Conservation (phyloP, 2,888 invertebrate genomes). For the Xylota sylvarum region DNA sequence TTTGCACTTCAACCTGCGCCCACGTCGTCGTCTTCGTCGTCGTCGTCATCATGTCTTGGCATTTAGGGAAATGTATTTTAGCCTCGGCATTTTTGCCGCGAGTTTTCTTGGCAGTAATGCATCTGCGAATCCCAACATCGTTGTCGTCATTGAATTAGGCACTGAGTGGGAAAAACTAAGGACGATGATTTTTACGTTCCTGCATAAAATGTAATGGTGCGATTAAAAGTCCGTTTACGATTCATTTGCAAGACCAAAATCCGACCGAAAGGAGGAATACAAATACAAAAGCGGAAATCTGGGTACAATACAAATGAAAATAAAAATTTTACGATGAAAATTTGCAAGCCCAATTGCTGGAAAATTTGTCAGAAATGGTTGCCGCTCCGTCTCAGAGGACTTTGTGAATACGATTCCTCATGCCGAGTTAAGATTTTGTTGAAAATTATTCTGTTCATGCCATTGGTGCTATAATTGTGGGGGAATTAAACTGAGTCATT, state of each 20-base stretch:
- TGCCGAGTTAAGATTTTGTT: slow-evolving; percentile 11
- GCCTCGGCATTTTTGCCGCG: slow-evolving; percentile 17
- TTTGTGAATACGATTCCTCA: slow-evolving; percentile 16
- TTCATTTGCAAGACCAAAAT: slow-evolving; percentile 47
- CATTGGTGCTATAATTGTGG: slow-evolving; percentile 26
- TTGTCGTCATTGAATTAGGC: slow-evolving; percentile 38
- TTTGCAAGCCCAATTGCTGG: slow-evolving; percentile 29
- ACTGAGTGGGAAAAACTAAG: slow-evolving; percentile 3
- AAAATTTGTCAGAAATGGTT: slow-evolving; percentile 23
- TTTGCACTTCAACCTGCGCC: slow-evolving; percentile 55
- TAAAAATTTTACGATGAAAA: slow-evolving; percentile 26
- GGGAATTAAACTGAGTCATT: slow-evolving; percentile 17
- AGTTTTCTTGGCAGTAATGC: slow-evolving; percentile 50
- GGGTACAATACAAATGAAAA: slow-evolving; percentile 7
- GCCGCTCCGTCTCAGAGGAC: background rate
- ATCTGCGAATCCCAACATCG: slow-evolving; percentile 24
- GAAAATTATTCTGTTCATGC: slow-evolving; percentile 5
- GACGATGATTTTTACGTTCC: slow-evolving; percentile 32
- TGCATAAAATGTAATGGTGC: slow-evolving; percentile 49
- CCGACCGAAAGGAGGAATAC: background rate
- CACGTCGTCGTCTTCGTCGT: background rate
- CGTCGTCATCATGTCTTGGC: slow-evolving; percentile 35
- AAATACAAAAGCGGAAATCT: slow-evolving; percentile 26
- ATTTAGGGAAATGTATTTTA: slow-evolving; percentile 22
- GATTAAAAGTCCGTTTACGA: slow-evolving; percentile 53